Evolutionary conservation across 2,113 vertebrate species (phyloP).

Genomic region (Cynoglossus semilaevis): DNA sequence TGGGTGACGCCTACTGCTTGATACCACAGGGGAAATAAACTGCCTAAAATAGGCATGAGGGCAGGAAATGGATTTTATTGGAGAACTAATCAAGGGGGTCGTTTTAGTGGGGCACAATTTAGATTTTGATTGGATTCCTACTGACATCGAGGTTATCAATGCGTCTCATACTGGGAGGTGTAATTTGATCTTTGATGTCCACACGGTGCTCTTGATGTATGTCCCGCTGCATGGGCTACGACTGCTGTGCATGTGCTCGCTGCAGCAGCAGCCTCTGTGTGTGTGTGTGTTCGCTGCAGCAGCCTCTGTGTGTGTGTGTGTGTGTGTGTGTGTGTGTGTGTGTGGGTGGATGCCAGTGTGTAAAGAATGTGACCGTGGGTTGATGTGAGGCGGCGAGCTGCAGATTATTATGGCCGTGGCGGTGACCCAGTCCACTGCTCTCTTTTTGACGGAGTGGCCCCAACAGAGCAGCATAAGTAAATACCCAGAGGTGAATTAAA

Average conservation of each 20-base stretch:
- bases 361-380: background rate
- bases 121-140: slow-evolving; percentile 79
- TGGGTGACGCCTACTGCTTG: slow-evolving; percentile 63
- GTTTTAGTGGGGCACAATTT: slow-evolving; percentile 77
- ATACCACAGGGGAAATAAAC: slow-evolving; percentile 81
- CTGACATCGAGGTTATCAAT: slow-evolving; percentile 78
- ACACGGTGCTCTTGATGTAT: slow-evolving; percentile 67
- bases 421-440: slow-evolving; percentile 4
- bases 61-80: slow-evolving; percentile 81
- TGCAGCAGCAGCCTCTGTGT: slow-evolving; percentile 9
- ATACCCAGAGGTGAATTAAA: background rate
- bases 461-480: background rate
- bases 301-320: slow-evolving; percentile 7
- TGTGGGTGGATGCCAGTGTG: slow-evolving; percentile 18
- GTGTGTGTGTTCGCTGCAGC: slow-evolving; percentile 25
- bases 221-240: slow-evolving; percentile 63
- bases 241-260: slow-evolving; percentile 60
- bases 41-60: slow-evolving; percentile 73
- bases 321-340: slow-evolving; percentile 3
- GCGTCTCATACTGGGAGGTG: slow-evolving; percentile 70
- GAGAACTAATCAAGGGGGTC: slow-evolving; percentile 78
- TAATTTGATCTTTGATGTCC: slow-evolving; percentile 80
- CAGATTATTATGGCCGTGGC: slow-evolving; percentile 7
- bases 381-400: slow-evolving; percentile 10
- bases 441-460: background rate